Percentiles rank a stretch among this genome's conserved stretches.
Evolutionary conservation across 2,113 vertebrate genomes (phyloP).

Genomic region (Cyanoramphus novaezelandiae): DNA sequence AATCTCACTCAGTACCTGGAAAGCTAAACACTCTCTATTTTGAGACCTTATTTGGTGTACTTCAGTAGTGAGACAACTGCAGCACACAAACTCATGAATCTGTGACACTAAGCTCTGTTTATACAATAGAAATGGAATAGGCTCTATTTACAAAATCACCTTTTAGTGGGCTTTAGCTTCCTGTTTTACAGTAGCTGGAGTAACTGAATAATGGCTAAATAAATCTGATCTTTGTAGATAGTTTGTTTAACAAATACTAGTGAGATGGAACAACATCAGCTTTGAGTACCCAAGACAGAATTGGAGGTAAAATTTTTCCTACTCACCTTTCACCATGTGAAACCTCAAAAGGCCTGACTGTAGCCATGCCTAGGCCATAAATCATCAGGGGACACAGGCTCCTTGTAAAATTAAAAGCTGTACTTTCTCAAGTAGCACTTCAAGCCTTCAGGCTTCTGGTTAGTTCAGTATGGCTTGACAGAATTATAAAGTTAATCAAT

Average conservation of each 20-base stretch:
- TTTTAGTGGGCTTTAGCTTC: slow-evolving; percentile 10
- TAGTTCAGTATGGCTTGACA: background rate
- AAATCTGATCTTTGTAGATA: slow-evolving; percentile 52
- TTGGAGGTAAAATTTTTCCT: slow-evolving; percentile 7
- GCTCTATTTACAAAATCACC: slow-evolving; percentile 58
- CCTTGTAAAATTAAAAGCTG: background rate
- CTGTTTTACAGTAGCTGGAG: slow-evolving; percentile 36
- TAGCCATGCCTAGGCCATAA: background rate
- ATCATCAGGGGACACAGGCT: background rate
- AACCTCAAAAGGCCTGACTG: background rate
- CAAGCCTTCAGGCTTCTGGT: background rate
- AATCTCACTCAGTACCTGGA: slow-evolving; percentile 45
- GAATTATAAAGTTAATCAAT: background rate
- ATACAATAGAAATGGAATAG: slow-evolving; percentile 39
- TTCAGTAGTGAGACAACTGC: slow-evolving; percentile 1
- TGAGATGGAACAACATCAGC: slow-evolving; percentile 13
- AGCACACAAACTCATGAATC: background rate
- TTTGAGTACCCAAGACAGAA: background rate
- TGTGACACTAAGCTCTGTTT: slow-evolving; percentile 49
- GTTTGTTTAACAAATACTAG: slow-evolving; percentile 50
- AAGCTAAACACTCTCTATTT: slow-evolving; percentile 47
- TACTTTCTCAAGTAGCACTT: background rate
- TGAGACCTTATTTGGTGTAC: slow-evolving; percentile 68
- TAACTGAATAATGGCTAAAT: slow-evolving; percentile 60
- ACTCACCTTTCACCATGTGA: background rate